Evolutionary conservation across 2,797 vertebrate species (phyloP).

Genomic region (Megalops cyprinoides): DNA sequence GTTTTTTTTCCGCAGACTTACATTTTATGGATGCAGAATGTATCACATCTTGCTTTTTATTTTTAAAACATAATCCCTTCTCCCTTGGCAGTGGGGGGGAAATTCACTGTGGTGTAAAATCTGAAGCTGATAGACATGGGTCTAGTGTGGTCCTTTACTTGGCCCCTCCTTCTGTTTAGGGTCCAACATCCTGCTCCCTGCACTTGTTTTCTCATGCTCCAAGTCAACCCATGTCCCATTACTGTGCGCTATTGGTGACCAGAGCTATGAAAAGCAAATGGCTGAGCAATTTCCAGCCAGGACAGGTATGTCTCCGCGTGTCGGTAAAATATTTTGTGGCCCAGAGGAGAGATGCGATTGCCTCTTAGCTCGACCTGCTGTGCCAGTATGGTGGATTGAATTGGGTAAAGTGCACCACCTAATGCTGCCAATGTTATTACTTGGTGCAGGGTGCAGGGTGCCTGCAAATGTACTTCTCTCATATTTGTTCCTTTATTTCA

Average conservation of each 20-base stretch:
- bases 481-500: too few relatives aligned
- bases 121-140: neutral
- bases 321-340: neutral
- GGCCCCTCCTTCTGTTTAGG: neutral
- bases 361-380: neutral
- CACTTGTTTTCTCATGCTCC: too few relatives aligned
- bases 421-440: neutral
- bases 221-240: too few relatives aligned
- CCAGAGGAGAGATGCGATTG: neutral
- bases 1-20: constrained; percentile 31
- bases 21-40: constrained; percentile 45
- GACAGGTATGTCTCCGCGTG: neutral
- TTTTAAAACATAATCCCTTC: constrained; percentile 46
- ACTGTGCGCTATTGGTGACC: neutral
- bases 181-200: too few relatives aligned
- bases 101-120: constrained; percentile 1
- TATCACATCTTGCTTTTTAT: constrained; percentile 37
- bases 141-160: neutral
- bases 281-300: neutral
- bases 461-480: too few relatives aligned
- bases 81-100: constrained; percentile 22
- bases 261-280: neutral
- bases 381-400: neutral
- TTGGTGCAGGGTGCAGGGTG: neutral
- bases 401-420: neutral